Conservation (phyloP, 2,113 vertebrate genomes). For the Varanus salvator region DNA sequence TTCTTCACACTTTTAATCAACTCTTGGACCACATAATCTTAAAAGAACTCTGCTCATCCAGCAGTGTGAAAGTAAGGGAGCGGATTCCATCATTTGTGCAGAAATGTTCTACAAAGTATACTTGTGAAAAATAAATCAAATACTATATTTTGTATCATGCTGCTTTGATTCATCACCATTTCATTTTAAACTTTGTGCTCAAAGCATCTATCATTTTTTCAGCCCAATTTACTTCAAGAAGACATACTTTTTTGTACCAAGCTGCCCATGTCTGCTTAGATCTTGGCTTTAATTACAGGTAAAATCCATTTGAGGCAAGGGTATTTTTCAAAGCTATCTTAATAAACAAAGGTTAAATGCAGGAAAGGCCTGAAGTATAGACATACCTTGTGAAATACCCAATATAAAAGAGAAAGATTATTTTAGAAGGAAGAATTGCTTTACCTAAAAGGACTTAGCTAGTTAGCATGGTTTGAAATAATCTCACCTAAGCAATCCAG, state of each 20-base stretch:
- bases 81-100: background rate
- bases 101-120: background rate
- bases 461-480: slow-evolving; percentile 15
- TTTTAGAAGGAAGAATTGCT: background rate
- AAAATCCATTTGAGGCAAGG: background rate
- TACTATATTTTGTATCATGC: background rate
- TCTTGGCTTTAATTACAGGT: slow-evolving; percentile 4
- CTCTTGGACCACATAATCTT: background rate
- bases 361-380: background rate
- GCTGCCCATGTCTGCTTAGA: background rate
- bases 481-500: background rate
- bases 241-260: background rate
- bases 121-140: slow-evolving; percentile 17
- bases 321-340: no score
- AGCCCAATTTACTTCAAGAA: slow-evolving; percentile 2
- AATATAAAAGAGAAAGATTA: background rate
- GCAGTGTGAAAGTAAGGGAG: background rate
- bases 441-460: background rate
- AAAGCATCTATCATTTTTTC: background rate
- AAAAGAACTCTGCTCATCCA: background rate
- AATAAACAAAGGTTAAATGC: slow-evolving; percentile 15
- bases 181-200: slow-evolving; percentile 10
- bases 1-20: background rate
- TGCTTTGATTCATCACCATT: slow-evolving; percentile 20
- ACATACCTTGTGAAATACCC: background rate